Evolutionary conservation across 2,113 vertebrate species (phyloP).

Genomic region (Microcebus murinus): DNA sequence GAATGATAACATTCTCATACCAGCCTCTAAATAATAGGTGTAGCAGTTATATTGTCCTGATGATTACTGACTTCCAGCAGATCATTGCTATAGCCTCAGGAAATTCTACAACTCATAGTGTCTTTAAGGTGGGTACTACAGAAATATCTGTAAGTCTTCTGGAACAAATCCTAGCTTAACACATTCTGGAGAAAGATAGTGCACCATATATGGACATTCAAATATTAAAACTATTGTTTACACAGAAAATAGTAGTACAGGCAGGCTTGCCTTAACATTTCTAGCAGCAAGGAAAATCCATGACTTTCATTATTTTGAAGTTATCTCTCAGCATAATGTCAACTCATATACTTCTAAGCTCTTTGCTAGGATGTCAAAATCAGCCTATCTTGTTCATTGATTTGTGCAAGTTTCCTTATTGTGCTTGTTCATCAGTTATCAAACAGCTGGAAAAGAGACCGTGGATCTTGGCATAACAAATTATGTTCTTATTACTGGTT

Average conservation of each 20-base stretch:
- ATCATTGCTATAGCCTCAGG: not conserved
- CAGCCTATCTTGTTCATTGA: not conserved
- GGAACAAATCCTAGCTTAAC: not conserved
- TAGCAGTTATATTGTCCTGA: not conserved
- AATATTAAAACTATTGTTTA: slow-evolving; percentile 22
- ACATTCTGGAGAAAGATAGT: not conserved
- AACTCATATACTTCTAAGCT: not conserved
- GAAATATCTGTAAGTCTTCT: not conserved
- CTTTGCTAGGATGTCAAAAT: not conserved
- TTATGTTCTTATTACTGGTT: not conserved
- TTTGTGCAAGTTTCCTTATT: not conserved
- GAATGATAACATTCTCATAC: not conserved
- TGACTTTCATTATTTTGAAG: slow-evolving; percentile 31
- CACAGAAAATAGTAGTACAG: not conserved
- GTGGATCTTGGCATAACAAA: not conserved
- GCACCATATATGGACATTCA: not conserved
- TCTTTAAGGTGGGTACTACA: not conserved
- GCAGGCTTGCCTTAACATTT: not conserved
- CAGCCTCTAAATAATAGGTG: not conserved
- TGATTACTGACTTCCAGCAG: not conserved
- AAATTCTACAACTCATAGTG: not conserved
- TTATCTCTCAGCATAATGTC: slow-evolving; percentile 23
- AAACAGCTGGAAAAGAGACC: not conserved
- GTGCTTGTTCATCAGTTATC: not conserved
- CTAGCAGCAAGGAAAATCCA: not conserved